Conservation (phyloP, 1,140 invertebrate species). For the Paraescarpia echinospica region DNA sequence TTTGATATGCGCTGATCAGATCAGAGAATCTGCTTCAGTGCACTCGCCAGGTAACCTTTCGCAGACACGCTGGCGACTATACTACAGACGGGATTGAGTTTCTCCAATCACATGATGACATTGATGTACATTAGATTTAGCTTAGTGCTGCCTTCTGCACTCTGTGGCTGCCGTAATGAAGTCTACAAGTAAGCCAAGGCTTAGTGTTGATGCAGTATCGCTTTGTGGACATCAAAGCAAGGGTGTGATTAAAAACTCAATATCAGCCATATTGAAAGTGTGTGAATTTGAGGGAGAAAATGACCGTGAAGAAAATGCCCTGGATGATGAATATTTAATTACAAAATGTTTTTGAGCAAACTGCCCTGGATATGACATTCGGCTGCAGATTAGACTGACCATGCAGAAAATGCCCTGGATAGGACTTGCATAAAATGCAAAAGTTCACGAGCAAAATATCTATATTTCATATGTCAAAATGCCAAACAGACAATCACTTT, state of each 20-base stretch:
- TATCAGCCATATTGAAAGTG: neutral
- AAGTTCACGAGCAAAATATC: neutral
- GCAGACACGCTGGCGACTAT: neutral
- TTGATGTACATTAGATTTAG: neutral
- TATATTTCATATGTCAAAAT: neutral
- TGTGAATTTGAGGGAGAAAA: neutral
- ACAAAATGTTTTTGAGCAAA: neutral
- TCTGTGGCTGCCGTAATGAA: neutral
- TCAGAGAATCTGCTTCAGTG: neutral
- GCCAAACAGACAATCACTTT: too few relatives aligned
- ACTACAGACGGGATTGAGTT: neutral
- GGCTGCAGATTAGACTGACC: neutral
- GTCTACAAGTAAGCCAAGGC: neutral
- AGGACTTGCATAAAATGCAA: neutral
- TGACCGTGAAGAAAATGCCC: neutral
- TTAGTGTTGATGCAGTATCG: neutral
- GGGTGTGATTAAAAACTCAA: neutral
- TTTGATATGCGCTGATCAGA: neutral
- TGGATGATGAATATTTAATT: neutral
- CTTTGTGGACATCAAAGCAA: neutral
- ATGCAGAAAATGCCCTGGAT: neutral
- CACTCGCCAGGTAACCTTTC: neutral
- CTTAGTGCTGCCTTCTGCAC: neutral
- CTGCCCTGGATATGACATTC: neutral
- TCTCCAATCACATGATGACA: neutral